Percentiles rank a stretch among this genome's conserved stretches.
Evolutionary conservation across 2,888 invertebrate species (phyloP).

Genomic region (Athalia circularis): DNA sequence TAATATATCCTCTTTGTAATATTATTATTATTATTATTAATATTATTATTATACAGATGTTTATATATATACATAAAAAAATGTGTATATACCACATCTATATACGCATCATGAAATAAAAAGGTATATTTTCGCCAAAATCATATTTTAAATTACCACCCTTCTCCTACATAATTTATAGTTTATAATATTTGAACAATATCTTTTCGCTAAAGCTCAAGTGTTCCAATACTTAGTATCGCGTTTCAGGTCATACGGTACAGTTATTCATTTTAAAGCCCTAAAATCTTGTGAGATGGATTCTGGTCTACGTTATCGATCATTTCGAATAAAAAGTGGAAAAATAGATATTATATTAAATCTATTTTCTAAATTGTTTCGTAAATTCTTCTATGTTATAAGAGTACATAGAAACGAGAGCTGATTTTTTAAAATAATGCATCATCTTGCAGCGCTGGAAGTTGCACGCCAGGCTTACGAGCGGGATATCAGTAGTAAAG

Average conservation of each 20-base stretch:
- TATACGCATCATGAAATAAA: conserved; percentile 29
- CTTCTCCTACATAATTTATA: background rate
- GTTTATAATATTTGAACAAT: too few species aligned
- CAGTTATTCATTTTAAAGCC: too few species aligned
- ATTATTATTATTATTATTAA: background rate
- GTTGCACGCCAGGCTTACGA: background rate
- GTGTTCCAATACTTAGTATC: too few species aligned
- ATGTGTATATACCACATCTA: conserved; percentile 33
- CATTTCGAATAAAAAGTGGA: too few species aligned
- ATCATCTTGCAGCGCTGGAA: background rate
- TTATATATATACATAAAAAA: background rate
- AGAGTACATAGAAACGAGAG: too few species aligned
- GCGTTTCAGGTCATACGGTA: too few species aligned
- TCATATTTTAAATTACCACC: background rate
- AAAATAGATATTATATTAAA: too few species aligned
- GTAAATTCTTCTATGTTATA: too few species aligned
- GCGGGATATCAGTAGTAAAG: background rate
- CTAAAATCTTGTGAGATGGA: too few species aligned
- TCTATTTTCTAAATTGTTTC: too few species aligned
- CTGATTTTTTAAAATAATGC: background rate
- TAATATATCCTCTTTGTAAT: conserved; percentile 16
- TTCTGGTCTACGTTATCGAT: too few species aligned
- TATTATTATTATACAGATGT: background rate
- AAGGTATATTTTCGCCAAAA: conserved; percentile 20
- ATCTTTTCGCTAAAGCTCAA: too few species aligned